phyloP scores from a whole-genome alignment of 2,797 vertebrate species.

The Sebastes aleutianus region DNA sequence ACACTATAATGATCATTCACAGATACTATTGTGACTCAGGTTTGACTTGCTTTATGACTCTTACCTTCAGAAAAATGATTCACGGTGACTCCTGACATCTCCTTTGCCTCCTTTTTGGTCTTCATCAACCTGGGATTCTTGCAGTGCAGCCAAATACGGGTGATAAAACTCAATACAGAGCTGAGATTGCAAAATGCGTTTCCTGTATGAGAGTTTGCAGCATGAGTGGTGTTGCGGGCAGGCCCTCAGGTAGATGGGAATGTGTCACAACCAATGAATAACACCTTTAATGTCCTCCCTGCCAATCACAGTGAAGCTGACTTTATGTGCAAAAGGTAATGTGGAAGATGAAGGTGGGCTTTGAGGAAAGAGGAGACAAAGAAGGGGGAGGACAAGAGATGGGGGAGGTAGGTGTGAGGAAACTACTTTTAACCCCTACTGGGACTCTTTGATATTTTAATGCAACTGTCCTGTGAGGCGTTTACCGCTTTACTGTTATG shows the following conservation, averaged over 20 bases:
- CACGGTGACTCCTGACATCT: constrained; percentile 55
- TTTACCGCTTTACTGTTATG: constrained; percentile 12
- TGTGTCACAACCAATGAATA: constrained; percentile 59
- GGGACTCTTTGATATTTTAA: constrained; percentile 42
- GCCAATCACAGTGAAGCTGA: constrained; percentile 63
- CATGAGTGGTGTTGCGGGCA: constrained; percentile 23
- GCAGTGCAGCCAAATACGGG: not conserved
- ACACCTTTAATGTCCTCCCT: constrained; percentile 58
- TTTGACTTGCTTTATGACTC: not conserved
- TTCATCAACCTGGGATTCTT: constrained; percentile 38
- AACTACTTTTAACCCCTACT: constrained; percentile 16
- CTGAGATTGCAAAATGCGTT: not conserved
- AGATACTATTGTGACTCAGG: not conserved
- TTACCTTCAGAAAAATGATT: constrained; percentile 73
- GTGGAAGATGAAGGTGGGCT: constrained; percentile 23
- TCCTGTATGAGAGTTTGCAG: constrained; percentile 16
- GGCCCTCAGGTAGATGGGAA: constrained; percentile 30
- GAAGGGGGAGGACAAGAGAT: not conserved
- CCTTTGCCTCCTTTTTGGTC: constrained; percentile 30
- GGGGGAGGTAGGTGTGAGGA: constrained; percentile 24
- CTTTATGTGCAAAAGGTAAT: constrained; percentile 26
- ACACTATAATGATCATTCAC: no score
- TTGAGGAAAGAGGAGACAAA: not conserved
- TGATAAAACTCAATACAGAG: not conserved
- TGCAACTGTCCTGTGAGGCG: not conserved